phyloP scores from a whole-genome alignment of 1,140 invertebrate genomes.

The Caenorhabditis inopinata region DNA sequence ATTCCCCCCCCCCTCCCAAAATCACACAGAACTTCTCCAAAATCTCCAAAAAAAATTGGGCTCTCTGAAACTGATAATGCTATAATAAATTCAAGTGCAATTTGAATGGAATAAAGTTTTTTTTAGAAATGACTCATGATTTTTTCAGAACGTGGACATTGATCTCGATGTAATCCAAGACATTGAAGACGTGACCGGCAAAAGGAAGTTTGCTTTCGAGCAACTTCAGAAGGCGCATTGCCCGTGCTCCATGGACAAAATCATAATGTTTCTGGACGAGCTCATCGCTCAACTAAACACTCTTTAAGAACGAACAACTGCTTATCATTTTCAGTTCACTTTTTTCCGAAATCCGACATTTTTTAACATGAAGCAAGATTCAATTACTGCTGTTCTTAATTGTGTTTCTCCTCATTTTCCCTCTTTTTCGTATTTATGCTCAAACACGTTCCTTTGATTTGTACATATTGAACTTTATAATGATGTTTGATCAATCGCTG shows the following conservation, averaged over 20 bases:
- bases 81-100: no score
- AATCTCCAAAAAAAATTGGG: no score
- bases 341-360: not conserved
- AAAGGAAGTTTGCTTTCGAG: conserved; percentile 32
- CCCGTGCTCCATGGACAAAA: conserved; percentile 39
- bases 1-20: no score
- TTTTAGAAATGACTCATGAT: no score
- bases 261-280: conserved; percentile 35
- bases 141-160: conserved; percentile 35
- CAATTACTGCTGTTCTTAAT: not conserved
- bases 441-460: not conserved
- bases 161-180: conserved; percentile 35
- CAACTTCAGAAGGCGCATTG: conserved; percentile 30
- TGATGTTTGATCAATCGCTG: not conserved
- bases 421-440: not conserved
- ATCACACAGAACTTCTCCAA: no score
- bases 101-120: not conserved
- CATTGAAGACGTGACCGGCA: conserved; percentile 14
- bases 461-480: conserved; percentile 7
- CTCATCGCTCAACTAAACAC: conserved; percentile 12
- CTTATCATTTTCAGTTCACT: conserved; percentile 20
- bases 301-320: not conserved
- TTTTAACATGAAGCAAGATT: no score
- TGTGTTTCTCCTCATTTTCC: not conserved
- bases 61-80: no score